Conservation (phyloP, 2,797 vertebrate genomes). For the Masticophis lateralis region DNA sequence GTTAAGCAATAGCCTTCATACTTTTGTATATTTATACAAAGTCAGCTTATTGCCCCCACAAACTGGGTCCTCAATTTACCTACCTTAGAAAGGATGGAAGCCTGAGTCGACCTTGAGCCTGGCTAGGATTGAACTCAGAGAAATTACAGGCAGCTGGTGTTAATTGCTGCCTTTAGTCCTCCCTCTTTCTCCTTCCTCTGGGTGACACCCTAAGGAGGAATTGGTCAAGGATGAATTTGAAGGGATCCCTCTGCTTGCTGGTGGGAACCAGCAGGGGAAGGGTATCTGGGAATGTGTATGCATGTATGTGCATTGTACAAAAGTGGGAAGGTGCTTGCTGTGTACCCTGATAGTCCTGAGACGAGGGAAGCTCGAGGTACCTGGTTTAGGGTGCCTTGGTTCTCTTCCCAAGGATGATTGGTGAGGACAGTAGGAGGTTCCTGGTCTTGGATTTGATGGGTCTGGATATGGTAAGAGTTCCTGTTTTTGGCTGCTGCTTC, state of each 20-base stretch:
- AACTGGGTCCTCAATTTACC: no score
- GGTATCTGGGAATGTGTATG: not conserved
- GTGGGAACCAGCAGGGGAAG: not conserved
- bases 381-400: not conserved
- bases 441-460: not conserved
- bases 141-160: no score
- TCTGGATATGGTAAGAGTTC: not conserved
- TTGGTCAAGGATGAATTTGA: not conserved
- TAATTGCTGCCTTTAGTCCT: no score
- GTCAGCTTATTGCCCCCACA: no score
- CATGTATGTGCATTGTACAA: not conserved
- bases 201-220: not conserved
- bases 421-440: not conserved
- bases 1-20: no score
- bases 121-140: no score
- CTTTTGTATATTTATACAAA: no score
- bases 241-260: not conserved
- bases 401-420: not conserved
- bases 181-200: not conserved
- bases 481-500: not conserved
- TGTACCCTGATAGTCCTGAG: not conserved
- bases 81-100: no score
- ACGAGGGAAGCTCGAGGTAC: not conserved
- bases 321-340: not conserved
- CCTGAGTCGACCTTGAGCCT: no score